These are phyloP conservation scores for Drosophila suzukii DNA, from an alignment of 1,140 invertebrate species.

Conservation along the genomic window DNA sequence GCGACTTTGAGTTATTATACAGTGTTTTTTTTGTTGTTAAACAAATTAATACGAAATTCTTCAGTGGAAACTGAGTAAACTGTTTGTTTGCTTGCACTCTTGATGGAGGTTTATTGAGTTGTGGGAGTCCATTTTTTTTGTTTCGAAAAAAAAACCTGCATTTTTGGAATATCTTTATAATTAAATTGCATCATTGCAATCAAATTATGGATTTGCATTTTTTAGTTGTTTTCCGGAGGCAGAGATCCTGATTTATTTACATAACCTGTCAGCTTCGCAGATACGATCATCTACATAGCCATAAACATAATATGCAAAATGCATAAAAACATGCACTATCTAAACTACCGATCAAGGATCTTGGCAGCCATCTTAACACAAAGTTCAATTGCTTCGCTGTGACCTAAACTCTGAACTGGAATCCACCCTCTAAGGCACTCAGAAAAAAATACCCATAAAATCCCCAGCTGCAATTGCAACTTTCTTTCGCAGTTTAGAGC, in stretches of 20 bases:
- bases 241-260: background rate
- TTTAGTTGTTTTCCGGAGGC: background rate
- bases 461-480: slow-evolving; percentile 37
- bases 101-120: slow-evolving; percentile 12
- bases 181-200: background rate
- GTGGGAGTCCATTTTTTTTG: background rate
- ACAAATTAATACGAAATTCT: slow-evolving; percentile 61
- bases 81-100: slow-evolving; percentile 14
- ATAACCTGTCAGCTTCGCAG: background rate
- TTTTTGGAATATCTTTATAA: background rate
- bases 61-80: slow-evolving; percentile 40
- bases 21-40: slow-evolving; percentile 51
- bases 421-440: slow-evolving; percentile 40
- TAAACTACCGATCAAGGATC: slow-evolving; percentile 19
- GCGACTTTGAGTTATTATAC: slow-evolving; percentile 58
- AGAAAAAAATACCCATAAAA: slow-evolving; percentile 17
- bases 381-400: slow-evolving; percentile 41
- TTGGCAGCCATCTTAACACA: slow-evolving; percentile 16
- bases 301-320: slow-evolving; percentile 2
- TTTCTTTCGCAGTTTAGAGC: slow-evolving; percentile 39
- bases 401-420: slow-evolving; percentile 50
- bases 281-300: slow-evolving; percentile 2
- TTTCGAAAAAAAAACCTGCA: background rate
- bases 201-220: background rate
- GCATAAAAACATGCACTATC: slow-evolving; percentile 6